phyloP scores from a whole-genome alignment of 2,113 vertebrate species.

The Peromyscus maniculatus region DNA sequence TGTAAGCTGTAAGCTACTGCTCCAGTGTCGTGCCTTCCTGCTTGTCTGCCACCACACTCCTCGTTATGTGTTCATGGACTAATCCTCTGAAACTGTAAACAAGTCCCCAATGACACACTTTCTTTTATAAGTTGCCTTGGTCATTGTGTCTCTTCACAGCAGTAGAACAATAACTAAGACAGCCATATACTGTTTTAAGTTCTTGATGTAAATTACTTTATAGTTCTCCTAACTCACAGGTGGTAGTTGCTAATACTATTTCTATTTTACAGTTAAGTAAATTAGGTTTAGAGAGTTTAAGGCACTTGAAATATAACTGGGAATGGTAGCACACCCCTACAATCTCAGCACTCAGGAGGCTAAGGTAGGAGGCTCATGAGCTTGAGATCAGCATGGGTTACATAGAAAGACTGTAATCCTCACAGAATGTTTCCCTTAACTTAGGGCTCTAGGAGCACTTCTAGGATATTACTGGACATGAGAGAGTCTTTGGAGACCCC shows the following conservation, averaged over 20 bases:
- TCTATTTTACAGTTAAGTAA: constrained; percentile 18
- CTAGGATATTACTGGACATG: not conserved
- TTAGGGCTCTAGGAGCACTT: not conserved
- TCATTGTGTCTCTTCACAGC: not conserved
- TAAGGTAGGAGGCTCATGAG: not conserved
- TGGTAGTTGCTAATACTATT: not conserved
- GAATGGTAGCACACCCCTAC: not conserved
- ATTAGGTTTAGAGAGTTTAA: not conserved
- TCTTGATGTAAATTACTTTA: not conserved
- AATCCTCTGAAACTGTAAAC: not conserved
- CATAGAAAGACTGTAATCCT: not conserved
- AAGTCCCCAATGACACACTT: not conserved
- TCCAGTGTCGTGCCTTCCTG: not conserved
- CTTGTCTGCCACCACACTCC: not conserved
- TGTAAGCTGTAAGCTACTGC: not conserved
- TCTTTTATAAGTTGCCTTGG: not conserved
- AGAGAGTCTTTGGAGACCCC: not conserved
- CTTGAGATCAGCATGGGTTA: not conserved
- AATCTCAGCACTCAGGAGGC: not conserved
- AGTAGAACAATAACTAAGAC: not conserved
- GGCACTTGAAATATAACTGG: not conserved
- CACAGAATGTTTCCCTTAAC: not conserved
- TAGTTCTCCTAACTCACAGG: not conserved
- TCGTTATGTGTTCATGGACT: not conserved
- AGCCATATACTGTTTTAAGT: not conserved